Base-by-base conservation (phyloP, 2,797 vertebrate species). In the Chelon auratus region DNA sequence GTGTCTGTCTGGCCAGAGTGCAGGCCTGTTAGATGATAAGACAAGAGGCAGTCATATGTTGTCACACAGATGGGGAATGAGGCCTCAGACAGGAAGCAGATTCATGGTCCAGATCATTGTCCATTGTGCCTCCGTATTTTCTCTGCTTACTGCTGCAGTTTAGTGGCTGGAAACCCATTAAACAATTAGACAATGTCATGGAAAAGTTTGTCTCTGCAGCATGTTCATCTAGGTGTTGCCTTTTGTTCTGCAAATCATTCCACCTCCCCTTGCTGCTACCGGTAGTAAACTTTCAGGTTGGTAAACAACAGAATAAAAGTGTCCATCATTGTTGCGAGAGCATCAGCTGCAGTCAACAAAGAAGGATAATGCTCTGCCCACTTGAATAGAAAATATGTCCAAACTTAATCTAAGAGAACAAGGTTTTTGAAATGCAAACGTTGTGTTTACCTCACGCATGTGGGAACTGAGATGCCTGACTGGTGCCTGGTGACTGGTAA, bases 11-110 rank as follows among this genome's bases (percentile, higher is more conserved):
- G 82, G 78, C 52, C 76, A 77, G 72, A 58, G 78, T 73, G 77
- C 63, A 72, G 78, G 62, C 52, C 68, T 83, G 87, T 92, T 91
- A 91, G 90, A 90, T 93, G 92, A 93, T 90, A 89, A 86, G 82
- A 85, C 89, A 78, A 78, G 87, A 84, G 30, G 81, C 83, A 89
- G 89, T 89, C 90, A 91, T 89, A 92, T 88, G 87, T 75, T 86
- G 81, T 90, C 72, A 78, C 84, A 75, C 81, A 68, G 62, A 80
- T 18, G 20, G 45, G 47, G 53, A 66, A 77, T 68, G 82, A 80
- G 83, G 78, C 75, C 66, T 48, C 45, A 77, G 87, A 86, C 80
- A 79, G 86, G 88, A 92, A 90, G 85, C 89, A 92, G 74, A 87
- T 82, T 82, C 77, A 56, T 79, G 78, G 53, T 84, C 70, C 69